Conservation (phyloP, 2,113 vertebrate species). For the Halcyon malimbica region DNA sequence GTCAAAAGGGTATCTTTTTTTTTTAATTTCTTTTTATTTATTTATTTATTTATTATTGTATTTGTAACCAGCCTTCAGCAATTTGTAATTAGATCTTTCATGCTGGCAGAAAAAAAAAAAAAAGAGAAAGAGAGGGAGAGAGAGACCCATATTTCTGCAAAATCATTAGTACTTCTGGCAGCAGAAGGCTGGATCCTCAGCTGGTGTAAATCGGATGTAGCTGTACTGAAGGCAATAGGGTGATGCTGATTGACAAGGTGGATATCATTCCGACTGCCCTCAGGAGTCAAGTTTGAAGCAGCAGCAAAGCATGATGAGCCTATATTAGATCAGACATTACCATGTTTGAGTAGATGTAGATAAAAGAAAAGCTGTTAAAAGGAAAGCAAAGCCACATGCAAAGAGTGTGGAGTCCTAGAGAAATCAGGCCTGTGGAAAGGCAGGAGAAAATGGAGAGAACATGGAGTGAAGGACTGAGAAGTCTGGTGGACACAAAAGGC, state of each 20-base stretch:
- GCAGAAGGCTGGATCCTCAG: slow-evolving; percentile 14
- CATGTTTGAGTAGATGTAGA: neutral
- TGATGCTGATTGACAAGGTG: neutral
- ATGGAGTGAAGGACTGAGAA: neutral
- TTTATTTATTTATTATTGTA: neutral
- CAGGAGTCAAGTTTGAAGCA: neutral
- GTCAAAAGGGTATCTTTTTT: neutral
- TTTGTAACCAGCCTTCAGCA: slow-evolving; percentile 44
- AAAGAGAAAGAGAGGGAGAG: neutral
- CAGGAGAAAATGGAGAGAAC: neutral
- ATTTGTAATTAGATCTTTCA: slow-evolving; percentile 61
- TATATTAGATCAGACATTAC: neutral
- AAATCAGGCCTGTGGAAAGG: neutral
- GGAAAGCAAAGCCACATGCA: neutral
- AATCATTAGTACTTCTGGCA: slow-evolving; percentile 36
- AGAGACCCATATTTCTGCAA: slow-evolving; percentile 17
- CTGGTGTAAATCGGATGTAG: neutral
- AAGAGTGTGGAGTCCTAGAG: neutral
- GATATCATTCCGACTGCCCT: neutral
- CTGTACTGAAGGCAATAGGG: neutral
- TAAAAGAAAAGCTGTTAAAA: neutral
- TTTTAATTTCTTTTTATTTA: neutral
- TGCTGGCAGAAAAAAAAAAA: neutral
- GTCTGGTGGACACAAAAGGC: neutral
- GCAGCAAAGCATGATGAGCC: neutral